Evolutionary conservation across 1,140 invertebrate genomes (phyloP), one percentile per base, ranked within the genome.

Genomic region (Pseudoatta argentina): DNA sequence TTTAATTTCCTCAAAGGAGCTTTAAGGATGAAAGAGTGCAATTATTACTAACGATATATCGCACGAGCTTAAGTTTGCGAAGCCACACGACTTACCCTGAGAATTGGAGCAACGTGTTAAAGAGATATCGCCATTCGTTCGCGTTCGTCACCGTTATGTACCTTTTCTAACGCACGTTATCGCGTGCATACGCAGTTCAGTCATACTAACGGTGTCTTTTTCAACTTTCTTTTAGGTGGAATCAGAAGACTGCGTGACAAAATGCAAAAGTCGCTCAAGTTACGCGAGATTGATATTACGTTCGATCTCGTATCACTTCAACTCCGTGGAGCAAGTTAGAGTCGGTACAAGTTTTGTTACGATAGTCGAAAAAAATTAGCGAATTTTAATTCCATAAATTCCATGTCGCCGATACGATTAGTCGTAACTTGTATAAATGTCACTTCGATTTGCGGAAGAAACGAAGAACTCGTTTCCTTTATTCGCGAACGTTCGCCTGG

Each of bases 231-330:
- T 81, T 71, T 30, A 78, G 18, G 12, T 51, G 39, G 59, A 78
- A 66, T 16, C 27, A 24, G 48, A 55, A 67, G 30, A 8, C n/a
- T 48, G 44, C 16, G 48, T 21, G 61, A 55, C n/a, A 21, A 61
- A 27, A 83, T 63, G 69, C 55, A 83, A 83, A 83, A 83, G 55
- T 63, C 39, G 39, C n/a, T 83, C 55, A 27, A 4, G 10, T 83
- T 82, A 61, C 67, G 24, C 39, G 79, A 61, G 24, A 48, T 44
- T 7, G 10, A 44, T 10, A 44, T 44, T 44, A 44, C 39, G 10
- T 8, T 48, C 8, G 12, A 72, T 82, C 27, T 24, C 27, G 12
- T 48, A 24, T 7, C 14, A 18, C 21, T 83, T 24, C 27, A 51
- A 12, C 2, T 44, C 8, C 39, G 14, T 39, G 57, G n/a, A 8